Conservation (phyloP, 2,113 vertebrate genomes). For the Cololabis saira region DNA sequence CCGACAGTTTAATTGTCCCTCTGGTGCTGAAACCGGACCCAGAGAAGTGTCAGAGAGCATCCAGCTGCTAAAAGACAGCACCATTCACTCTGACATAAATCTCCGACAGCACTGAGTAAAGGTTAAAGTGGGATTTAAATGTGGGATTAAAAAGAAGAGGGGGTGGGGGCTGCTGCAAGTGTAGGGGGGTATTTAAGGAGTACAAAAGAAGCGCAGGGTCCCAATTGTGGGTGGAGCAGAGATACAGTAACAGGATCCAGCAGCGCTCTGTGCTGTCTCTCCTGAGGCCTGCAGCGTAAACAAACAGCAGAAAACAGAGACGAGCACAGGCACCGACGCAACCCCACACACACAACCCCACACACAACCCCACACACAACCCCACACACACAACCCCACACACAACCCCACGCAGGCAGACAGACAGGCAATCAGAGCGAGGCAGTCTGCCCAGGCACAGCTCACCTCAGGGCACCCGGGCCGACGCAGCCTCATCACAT, state of each 20-base stretch:
- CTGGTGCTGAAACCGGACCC: constrained; percentile 88
- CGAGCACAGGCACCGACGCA: constrained; percentile 49
- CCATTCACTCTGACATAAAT: constrained; percentile 89
- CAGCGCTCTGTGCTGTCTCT: constrained; percentile 71
- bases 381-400: constrained; percentile 35
- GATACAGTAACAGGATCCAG: constrained; percentile 76
- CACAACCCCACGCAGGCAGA: constrained; percentile 25
- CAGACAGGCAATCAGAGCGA: constrained; percentile 58
- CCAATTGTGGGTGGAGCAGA: constrained; percentile 67
- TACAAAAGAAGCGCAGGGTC: constrained; percentile 66
- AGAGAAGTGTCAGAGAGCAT: constrained; percentile 83
- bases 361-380: constrained; percentile 31
- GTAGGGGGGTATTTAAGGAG: constrained; percentile 40
- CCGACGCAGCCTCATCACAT: constrained; percentile 74
- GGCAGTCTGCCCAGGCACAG: constrained; percentile 63
- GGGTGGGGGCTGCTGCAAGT: constrained; percentile 28
- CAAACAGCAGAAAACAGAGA: constrained; percentile 76
- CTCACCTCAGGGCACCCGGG: constrained; percentile 70
- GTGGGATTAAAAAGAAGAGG: constrained; percentile 53
- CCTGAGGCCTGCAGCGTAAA: constrained; percentile 76
- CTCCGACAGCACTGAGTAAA: constrained; percentile 85
- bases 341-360: constrained; percentile 15
- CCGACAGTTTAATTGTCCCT: constrained; percentile 87
- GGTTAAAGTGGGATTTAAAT: constrained; percentile 79
- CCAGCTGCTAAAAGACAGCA: constrained; percentile 82